phyloP scores from a whole-genome alignment of 1,140 invertebrate genomes.

The Drosophila navojoa region DNA sequence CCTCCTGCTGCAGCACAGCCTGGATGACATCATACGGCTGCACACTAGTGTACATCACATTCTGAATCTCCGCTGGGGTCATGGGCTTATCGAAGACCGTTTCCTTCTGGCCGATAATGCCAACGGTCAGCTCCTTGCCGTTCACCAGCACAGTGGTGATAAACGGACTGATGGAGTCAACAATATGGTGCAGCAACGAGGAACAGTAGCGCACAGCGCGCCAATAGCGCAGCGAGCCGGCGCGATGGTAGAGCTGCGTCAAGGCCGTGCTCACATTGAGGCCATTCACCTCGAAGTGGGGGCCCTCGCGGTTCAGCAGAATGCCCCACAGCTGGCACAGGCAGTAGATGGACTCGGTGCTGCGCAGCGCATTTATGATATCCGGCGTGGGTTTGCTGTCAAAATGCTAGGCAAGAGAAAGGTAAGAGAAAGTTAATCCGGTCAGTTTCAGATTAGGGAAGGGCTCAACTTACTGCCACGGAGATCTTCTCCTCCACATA shows the following conservation, averaged over 20 bases:
- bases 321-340: conserved; percentile 94
- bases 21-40: conserved; percentile 95
- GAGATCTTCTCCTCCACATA: conserved; percentile 88
- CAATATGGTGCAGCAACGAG: conserved; percentile 95
- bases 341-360: conserved; percentile 89
- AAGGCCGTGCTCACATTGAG: conserved; percentile 89
- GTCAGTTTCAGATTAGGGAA: fast-evolving
- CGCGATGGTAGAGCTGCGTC: conserved; percentile 92
- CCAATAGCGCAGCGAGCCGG: conserved; percentile 96
- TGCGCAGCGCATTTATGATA: conserved; percentile 89
- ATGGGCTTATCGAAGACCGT: conserved; percentile 98
- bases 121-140: conserved; percentile 98
- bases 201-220: conserved; percentile 97
- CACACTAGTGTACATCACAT: conserved; percentile 93
- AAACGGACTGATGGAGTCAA: conserved; percentile 98
- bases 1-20: conserved; percentile 98
- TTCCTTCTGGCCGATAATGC: conserved; percentile 96
- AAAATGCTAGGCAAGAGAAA: conserved; percentile 55
- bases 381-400: conserved; percentile 88
- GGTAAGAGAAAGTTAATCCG: neutral
- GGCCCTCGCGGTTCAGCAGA: conserved; percentile 92
- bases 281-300: conserved; percentile 88
- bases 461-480: conserved; percentile 85
- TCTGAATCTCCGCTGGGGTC: conserved; percentile 96
- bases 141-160: conserved; percentile 98